Conservation (phyloP, 2,797 vertebrate species). For the Odontamblyopus lacepedii region DNA sequence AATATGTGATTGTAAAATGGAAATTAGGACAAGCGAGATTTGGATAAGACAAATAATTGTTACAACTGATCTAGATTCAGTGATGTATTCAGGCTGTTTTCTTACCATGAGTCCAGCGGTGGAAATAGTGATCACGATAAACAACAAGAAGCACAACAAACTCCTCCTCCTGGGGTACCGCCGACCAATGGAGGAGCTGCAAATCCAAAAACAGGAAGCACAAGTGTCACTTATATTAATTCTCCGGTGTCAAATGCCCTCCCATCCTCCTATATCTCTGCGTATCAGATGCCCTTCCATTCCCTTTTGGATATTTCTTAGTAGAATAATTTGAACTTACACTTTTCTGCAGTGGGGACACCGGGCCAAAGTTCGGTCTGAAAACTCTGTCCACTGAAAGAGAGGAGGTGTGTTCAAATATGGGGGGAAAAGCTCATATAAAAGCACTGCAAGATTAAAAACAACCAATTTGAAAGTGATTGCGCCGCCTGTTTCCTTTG, state of each 20-base stretch:
- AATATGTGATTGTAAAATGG: no score
- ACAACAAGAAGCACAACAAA: conserved; percentile 82
- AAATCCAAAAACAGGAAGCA: not conserved
- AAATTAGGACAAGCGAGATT: no score
- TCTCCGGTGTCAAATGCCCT: not conserved
- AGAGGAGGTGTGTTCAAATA: not conserved
- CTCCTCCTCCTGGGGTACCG: conserved; percentile 84
- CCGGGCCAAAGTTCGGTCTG: conserved; percentile 84
- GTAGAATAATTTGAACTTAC: conserved; percentile 68
- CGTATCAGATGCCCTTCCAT: not conserved
- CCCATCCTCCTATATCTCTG: no score
- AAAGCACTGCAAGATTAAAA: no score
- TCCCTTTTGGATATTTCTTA: not conserved
- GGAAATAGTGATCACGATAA: conserved; percentile 72
- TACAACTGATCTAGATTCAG: not conserved
- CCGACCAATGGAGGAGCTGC: conserved; percentile 86
- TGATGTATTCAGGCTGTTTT: not conserved
- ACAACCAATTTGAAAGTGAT: no score
- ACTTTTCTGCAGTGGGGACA: conserved; percentile 91
- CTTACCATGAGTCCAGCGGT: conserved; percentile 78
- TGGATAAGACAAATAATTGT: conserved; percentile 3
- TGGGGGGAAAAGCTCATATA: not conserved
- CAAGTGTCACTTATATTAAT: not conserved
- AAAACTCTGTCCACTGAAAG: conserved; percentile 86
- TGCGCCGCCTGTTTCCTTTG: no score